phyloP scores from a whole-genome alignment of 2,888 invertebrate species.

The Augochlorella aurata region DNA sequence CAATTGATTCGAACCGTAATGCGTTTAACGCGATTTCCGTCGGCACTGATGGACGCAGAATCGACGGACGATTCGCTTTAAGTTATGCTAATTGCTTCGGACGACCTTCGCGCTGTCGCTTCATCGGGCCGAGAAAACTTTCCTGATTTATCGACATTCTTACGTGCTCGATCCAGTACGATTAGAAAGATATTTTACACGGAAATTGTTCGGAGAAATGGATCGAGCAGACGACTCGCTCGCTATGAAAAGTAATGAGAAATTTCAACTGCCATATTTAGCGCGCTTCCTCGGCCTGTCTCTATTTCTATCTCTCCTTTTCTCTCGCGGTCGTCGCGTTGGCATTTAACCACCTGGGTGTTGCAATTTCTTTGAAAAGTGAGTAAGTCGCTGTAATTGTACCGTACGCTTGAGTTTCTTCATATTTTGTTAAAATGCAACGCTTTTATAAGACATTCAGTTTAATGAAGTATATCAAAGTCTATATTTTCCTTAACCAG shows the following conservation, averaged over 20 bases:
- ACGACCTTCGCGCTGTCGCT: constrained; percentile 18
- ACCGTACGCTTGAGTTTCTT: too few relatives aligned
- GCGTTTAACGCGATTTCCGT: constrained; percentile 48
- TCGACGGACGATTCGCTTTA: constrained; percentile 32
- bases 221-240: too few relatives aligned
- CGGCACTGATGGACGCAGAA: constrained; percentile 46
- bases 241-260: neutral
- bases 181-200: neutral
- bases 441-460: too few relatives aligned
- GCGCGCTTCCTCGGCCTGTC: neutral
- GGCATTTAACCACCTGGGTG: neutral
- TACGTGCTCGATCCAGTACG: neutral
- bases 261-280: neutral
- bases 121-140: neutral
- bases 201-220: neutral
- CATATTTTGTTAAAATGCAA: too few relatives aligned
- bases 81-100: constrained; percentile 47
- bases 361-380: neutral
- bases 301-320: neutral
- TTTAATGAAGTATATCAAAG: too few relatives aligned
- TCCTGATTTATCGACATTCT: neutral
- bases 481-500: too few relatives aligned
- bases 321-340: neutral
- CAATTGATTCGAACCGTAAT: constrained; percentile 42
- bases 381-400: too few relatives aligned